Percentiles rank a stretch among this genome's conserved stretches.
These are phyloP conservation scores for Zeus faber DNA, from an alignment of 2,113 vertebrate genomes.

Conservation along the genomic window DNA sequence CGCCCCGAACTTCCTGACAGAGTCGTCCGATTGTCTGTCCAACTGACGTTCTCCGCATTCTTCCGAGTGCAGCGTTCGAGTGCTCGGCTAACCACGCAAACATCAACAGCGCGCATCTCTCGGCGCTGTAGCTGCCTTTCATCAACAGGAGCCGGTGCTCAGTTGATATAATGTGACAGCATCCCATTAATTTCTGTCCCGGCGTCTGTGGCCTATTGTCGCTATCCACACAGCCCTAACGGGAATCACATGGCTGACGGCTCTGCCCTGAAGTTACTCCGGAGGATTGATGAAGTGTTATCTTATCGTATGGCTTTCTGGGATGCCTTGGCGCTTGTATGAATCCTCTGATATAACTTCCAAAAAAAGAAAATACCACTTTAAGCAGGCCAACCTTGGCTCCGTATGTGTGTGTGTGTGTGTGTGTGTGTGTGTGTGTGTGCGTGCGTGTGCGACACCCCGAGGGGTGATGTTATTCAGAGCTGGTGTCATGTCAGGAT, in stretches of 20 bases:
- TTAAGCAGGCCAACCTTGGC: slow-evolving; percentile 20
- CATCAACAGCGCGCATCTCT: slow-evolving; percentile 26
- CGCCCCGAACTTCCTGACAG: slow-evolving; percentile 24
- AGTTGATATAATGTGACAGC: slow-evolving; percentile 2
- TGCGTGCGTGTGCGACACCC: background rate
- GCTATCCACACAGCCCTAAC: slow-evolving; percentile 26
- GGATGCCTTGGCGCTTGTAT: slow-evolving; percentile 16
- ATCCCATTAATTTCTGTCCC: slow-evolving; percentile 38
- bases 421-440: slow-evolving; percentile 1
- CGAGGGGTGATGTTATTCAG: slow-evolving; percentile 38
- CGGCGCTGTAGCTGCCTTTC: slow-evolving; percentile 25
- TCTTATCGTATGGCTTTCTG: no score
- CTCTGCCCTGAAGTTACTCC: no score
- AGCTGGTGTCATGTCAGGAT: slow-evolving; percentile 31
- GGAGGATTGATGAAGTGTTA: no score
- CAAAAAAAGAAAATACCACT: slow-evolving; percentile 16
- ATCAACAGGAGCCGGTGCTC: slow-evolving; percentile 26
- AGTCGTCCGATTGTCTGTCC: slow-evolving; percentile 68
- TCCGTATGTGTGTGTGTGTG: background rate
- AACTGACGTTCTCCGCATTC: slow-evolving; percentile 59
- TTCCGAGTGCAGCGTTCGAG: slow-evolving; percentile 19
- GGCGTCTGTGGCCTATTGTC: slow-evolving; percentile 35
- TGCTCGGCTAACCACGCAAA: slow-evolving; percentile 18
- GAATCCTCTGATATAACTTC: slow-evolving; percentile 12
- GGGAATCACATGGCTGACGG: slow-evolving; percentile 40